A percentile compares a stretch with the other conserved stretches of the same genome.
Conservation (phyloP, 2,113 vertebrate genomes). For the Cyphomyrus plagiostoma region DNA sequence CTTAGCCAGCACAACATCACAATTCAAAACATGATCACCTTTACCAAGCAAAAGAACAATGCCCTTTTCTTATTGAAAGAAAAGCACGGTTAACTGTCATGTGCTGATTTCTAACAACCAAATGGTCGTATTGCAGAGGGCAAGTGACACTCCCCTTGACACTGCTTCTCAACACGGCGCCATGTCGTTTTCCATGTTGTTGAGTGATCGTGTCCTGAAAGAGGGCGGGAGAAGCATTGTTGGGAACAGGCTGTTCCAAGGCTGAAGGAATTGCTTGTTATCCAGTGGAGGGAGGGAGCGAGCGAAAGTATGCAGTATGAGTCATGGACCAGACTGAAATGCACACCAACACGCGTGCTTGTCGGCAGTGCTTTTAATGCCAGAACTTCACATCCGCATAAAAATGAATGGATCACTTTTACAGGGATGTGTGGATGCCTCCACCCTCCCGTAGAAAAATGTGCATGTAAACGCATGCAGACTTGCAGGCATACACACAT, state of each 20-base stretch:
- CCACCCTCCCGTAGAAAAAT: neutral
- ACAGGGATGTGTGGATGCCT: neutral
- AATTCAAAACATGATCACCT: neutral
- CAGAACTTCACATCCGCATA: neutral
- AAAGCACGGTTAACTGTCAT: neutral
- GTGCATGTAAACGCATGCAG: neutral
- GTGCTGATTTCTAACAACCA: neutral
- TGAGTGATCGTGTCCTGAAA: neutral
- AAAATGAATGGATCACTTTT: neutral
- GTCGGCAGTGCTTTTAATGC: neutral
- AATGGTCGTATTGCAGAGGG: neutral
- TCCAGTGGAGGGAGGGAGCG: neutral
- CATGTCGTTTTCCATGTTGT: neutral
- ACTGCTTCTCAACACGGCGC: neutral
- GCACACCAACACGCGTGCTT: neutral
- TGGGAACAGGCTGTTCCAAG: neutral
- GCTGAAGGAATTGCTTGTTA: neutral
- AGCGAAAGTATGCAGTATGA: neutral
- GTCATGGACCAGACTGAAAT: neutral
- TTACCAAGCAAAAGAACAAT: neutral
- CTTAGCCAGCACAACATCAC: neutral
- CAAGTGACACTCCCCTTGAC: neutral
- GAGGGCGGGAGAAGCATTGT: neutral
- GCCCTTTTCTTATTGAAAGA: neutral
- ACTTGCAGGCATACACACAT: neutral